phyloP scores from a whole-genome alignment of 2,113 vertebrate species.

The Progne subis region DNA sequence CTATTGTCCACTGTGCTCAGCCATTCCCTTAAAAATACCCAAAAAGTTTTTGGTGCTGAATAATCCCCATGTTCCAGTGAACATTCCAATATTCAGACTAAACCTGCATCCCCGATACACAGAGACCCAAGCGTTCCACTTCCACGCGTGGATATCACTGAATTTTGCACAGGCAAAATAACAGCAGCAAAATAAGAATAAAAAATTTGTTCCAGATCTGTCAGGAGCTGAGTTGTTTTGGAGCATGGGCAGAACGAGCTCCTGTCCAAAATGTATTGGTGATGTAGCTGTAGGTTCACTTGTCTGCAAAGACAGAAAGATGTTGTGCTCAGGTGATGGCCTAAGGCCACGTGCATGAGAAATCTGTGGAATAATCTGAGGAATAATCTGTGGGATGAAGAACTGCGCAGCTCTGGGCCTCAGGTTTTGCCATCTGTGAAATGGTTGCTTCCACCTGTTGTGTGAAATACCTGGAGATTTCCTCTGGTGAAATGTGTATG shows the following conservation, averaged over 20 bases:
- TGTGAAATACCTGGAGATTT: neutral
- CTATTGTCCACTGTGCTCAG: neutral
- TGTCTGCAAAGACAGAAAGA: neutral
- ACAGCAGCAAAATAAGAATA: neutral
- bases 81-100: neutral
- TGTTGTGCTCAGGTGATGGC: neutral
- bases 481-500: neutral
- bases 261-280: neutral
- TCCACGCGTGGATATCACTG: accelerated
- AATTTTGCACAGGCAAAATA: neutral
- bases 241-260: accelerated
- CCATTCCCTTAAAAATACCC: neutral
- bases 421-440: neutral
- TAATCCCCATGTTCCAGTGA: neutral
- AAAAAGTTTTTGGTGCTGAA: neutral
- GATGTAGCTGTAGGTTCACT: neutral
- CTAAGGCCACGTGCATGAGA: accelerated
- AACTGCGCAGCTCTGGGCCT: neutral
- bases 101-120: neutral
- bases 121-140: accelerated
- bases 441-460: neutral
- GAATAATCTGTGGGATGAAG: neutral
- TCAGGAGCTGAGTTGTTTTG: neutral
- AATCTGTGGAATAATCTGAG: neutral
- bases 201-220: neutral